A percentile compares a stretch with the other conserved stretches of the same genome.
Conservation (phyloP, 2,888 invertebrate species). For the Seira musarum region DNA sequence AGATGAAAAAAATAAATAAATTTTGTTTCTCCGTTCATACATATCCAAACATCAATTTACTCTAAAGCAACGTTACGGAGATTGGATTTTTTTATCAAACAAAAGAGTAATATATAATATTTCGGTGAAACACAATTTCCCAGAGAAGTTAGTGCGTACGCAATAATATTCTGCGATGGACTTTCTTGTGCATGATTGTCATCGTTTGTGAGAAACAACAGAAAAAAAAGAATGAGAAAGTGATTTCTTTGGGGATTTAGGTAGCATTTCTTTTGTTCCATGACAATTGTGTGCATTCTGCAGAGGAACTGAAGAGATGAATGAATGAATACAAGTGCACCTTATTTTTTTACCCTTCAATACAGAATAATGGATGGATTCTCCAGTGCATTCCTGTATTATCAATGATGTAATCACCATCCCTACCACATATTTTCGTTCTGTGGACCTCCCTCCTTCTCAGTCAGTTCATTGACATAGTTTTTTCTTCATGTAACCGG, state of each 20-base stretch:
- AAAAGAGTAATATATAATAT: not conserved
- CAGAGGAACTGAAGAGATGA: not conserved
- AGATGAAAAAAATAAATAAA: constrained; percentile 18
- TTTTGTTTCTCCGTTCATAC: not conserved
- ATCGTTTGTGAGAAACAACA: not conserved
- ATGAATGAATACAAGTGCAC: not conserved
- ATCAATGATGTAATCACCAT: too few species aligned
- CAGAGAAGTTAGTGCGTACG: too few species aligned
- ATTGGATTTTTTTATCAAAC: not conserved
- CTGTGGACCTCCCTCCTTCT: not conserved
- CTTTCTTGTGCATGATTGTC: not conserved
- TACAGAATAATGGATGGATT: too few species aligned
- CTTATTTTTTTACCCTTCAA: not conserved
- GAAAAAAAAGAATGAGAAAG: not conserved
- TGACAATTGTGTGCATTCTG: not conserved
- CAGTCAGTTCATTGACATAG: not conserved
- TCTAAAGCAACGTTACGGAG: not conserved
- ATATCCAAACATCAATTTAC: not conserved
- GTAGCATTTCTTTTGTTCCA: not conserved
- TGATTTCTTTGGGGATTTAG: not conserved
- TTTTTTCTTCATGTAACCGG: not conserved
- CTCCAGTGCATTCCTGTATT: too few species aligned
- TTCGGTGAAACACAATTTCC: not conserved
- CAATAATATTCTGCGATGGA: not conserved
- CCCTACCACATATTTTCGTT: not conserved